Percentiles rank a stretch among this genome's conserved stretches.
These are phyloP conservation scores for Chionis minor DNA, from an alignment of 2,113 vertebrate species.

Conservation along the genomic window DNA sequence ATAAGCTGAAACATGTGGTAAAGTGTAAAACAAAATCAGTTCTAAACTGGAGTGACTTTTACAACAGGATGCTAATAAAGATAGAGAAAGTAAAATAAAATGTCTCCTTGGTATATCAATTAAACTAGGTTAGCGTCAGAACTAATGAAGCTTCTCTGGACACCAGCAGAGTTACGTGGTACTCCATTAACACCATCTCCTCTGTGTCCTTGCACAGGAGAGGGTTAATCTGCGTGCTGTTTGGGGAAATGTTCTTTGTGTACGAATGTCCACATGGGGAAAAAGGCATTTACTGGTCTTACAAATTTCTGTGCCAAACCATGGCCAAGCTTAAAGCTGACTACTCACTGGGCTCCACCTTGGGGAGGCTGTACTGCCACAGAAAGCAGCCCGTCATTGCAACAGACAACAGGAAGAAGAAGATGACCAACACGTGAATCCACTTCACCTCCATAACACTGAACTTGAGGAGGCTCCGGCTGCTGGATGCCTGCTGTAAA, in stretches of 20 bases:
- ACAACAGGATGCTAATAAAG: neutral
- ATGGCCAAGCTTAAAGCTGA: neutral
- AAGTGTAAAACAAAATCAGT: neutral
- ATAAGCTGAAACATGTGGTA: neutral
- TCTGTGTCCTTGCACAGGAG: neutral
- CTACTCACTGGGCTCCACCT: constrained; percentile 71
- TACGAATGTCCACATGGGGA: neutral
- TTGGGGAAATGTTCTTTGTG: neutral
- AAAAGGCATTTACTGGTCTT: neutral
- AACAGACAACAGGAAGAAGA: constrained; percentile 82
- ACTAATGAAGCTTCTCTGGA: neutral
- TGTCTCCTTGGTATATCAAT: neutral
- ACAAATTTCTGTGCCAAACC: neutral
- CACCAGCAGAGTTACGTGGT: neutral
- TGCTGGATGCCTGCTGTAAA: constrained; percentile 19
- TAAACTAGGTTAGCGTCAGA: neutral
- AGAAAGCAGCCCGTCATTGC: constrained; percentile 87
- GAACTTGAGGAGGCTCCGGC: constrained; percentile 54
- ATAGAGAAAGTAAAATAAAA: neutral
- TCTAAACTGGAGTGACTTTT: neutral
- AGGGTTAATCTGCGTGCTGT: neutral
- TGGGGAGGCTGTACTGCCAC: constrained; percentile 85
- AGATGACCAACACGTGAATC: constrained; percentile 71
- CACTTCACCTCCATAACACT: constrained; percentile 78
- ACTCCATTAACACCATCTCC: neutral